A percentile compares a stretch with the other conserved stretches of the same genome.
These are phyloP conservation scores for Stenchaetothrips biformis DNA, from an alignment of 2,888 invertebrate species.

Conservation along the genomic window DNA sequence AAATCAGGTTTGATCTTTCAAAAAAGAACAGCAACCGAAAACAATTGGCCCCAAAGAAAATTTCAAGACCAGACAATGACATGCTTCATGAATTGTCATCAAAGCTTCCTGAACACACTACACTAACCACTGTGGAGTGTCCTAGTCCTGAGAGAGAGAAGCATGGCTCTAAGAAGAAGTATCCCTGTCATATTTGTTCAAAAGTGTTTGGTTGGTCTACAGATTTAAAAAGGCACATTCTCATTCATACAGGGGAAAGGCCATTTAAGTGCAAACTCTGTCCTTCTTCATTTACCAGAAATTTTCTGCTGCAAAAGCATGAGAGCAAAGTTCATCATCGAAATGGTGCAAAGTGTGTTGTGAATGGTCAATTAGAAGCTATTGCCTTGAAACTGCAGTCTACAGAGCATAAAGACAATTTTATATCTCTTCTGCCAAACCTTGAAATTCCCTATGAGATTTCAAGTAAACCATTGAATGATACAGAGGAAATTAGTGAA, in stretches of 20 bases:
- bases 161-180: constrained; percentile 40
- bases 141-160: constrained; percentile 29
- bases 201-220: constrained; percentile 48
- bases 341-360: background rate
- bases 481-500: background rate
- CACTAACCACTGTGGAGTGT: constrained; percentile 2
- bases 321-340: constrained; percentile 42
- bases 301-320: constrained; percentile 47
- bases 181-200: constrained; percentile 44
- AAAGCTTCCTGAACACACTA: constrained; percentile 26
- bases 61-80: constrained; percentile 29
- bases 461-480: background rate
- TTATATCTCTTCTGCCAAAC: background rate
- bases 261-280: constrained; percentile 46
- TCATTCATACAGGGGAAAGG: constrained; percentile 47
- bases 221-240: constrained; percentile 47
- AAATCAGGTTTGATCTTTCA: background rate
- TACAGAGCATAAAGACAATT: background rate
- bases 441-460: background rate
- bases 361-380: constrained; percentile 1
- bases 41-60: constrained; percentile 36
- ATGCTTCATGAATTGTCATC: constrained; percentile 23
- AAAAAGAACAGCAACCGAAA: constrained; percentile 35
- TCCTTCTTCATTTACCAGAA: constrained; percentile 45
- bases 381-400: constrained; percentile 13